phyloP scores from a whole-genome alignment of 2,113 vertebrate genomes.

The Coryphaenoides rupestris region DNA sequence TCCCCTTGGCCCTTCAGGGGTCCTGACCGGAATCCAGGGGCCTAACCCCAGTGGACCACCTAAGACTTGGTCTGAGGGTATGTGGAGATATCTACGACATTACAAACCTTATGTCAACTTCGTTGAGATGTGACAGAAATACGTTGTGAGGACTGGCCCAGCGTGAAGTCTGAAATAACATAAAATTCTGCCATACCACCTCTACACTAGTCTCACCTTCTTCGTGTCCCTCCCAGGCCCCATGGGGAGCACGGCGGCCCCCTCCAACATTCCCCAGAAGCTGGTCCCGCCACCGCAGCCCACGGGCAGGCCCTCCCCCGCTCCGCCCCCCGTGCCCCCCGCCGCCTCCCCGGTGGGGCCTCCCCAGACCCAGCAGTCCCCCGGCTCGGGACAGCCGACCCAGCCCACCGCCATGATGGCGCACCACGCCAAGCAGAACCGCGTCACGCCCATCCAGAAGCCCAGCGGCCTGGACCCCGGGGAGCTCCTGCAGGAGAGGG shows the following conservation, averaged over 20 bases:
- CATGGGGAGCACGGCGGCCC: constrained; percentile 88
- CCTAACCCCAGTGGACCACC: constrained; percentile 88
- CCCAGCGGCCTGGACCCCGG: constrained; percentile 90
- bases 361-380: constrained; percentile 90
- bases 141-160: too few species aligned
- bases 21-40: constrained; percentile 86
- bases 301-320: constrained; percentile 87
- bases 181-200: neutral
- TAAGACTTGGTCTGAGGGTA: constrained; percentile 95
- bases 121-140: too few species aligned
- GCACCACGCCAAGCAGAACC: constrained; percentile 88
- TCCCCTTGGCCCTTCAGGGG: constrained; percentile 87
- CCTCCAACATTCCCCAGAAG: constrained; percentile 86
- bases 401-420: constrained; percentile 88
- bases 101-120: too few species aligned
- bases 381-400: constrained; percentile 84
- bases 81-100: neutral
- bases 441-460: constrained; percentile 94
- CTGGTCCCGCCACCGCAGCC: constrained; percentile 89
- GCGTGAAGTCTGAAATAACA: neutral
- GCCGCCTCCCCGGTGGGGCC: constrained; percentile 93
- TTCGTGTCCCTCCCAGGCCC: constrained; percentile 68
- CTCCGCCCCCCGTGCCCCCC: constrained; percentile 84
- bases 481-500: constrained; percentile 93
- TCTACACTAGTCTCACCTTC: neutral